A percentile compares a stretch with the other conserved stretches of the same genome.
Conservation (phyloP, 2,888 invertebrate genomes). For the Netelia fuscicornis region DNA sequence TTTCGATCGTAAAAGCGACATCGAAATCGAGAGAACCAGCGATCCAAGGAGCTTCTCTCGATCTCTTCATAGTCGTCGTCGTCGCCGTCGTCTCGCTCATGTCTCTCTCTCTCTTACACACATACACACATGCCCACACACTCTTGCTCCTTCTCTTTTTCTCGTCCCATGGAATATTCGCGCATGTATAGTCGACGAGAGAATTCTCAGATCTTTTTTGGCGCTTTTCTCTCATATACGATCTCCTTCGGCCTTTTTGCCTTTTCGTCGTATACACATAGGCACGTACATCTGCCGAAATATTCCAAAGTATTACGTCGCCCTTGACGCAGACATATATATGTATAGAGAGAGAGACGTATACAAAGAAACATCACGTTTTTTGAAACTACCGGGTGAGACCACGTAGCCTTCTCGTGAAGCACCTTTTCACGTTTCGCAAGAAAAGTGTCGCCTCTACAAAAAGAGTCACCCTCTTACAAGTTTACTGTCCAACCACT, state of each 20-base stretch:
- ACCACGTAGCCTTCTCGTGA: slow-evolving; percentile 54
- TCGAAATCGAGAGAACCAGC: slow-evolving; percentile 62
- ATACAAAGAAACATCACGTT: slow-evolving; percentile 12
- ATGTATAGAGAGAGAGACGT: not conserved
- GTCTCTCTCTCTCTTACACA: not conserved
- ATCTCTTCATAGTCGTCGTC: slow-evolving; percentile 50
- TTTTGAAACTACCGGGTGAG: slow-evolving; percentile 15
- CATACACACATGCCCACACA: too few species aligned
- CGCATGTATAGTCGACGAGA: slow-evolving; percentile 6
- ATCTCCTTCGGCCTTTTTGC: slow-evolving; percentile 28
- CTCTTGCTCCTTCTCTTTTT: not conserved
- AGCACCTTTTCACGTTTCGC: slow-evolving; percentile 55
- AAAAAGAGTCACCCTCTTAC: slow-evolving; percentile 55
- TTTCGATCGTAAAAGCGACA: slow-evolving; percentile 68
- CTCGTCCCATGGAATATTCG: slow-evolving; percentile 25
- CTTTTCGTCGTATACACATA: not conserved
- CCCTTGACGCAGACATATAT: not conserved
- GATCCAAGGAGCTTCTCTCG: slow-evolving; percentile 53
- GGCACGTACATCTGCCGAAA: slow-evolving; percentile 11
- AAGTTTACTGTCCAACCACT: slow-evolving; percentile 49
- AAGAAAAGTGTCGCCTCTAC: slow-evolving; percentile 50
- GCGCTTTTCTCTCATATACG: slow-evolving; percentile 17
- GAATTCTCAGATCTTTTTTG: slow-evolving; percentile 50
- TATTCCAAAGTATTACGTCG: not conserved
- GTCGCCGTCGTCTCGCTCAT: slow-evolving; percentile 5